These are phyloP conservation scores for Drosophila emarginata DNA, from an alignment of 2,888 invertebrate species.

Conservation along the genomic window DNA sequence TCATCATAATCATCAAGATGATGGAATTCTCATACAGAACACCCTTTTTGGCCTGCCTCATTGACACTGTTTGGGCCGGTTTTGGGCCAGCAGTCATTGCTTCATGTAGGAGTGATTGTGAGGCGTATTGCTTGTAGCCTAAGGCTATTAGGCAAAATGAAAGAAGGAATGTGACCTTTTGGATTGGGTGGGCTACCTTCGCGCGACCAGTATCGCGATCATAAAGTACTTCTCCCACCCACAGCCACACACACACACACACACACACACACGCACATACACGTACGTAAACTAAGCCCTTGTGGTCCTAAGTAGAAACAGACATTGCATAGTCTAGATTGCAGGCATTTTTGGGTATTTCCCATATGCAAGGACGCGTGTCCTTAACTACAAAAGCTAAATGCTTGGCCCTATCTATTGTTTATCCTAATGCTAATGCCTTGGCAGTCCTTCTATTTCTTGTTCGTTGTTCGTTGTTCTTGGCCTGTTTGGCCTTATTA, in stretches of 20 bases:
- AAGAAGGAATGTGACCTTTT: slow-evolving; percentile 66
- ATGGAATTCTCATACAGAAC: slow-evolving; percentile 3
- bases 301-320: slow-evolving; percentile 63
- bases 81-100: slow-evolving; percentile 56
- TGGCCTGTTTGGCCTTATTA: slow-evolving; percentile 69
- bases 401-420: slow-evolving; percentile 55
- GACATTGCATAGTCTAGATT: slow-evolving; percentile 33
- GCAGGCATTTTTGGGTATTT: slow-evolving; percentile 47
- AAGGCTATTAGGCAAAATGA: slow-evolving; percentile 70
- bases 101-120: slow-evolving; percentile 71
- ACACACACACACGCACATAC: too few species aligned
- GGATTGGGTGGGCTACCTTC: slow-evolving; percentile 31
- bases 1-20: neutral
- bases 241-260: neutral
- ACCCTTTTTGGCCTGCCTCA: slow-evolving; percentile 9
- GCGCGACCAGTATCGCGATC: slow-evolving; percentile 17
- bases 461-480: slow-evolving; percentile 21
- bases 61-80: slow-evolving; percentile 20
- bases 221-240: slow-evolving; percentile 12
- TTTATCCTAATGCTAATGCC: slow-evolving; percentile 70
- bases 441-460: slow-evolving; percentile 24
- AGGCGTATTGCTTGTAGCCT: slow-evolving; percentile 70
- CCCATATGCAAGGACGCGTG: slow-evolving; percentile 60
- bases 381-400: slow-evolving; percentile 61
- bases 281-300: neutral